Conservation (phyloP, 2,113 vertebrate species). For the Alces alces region DNA sequence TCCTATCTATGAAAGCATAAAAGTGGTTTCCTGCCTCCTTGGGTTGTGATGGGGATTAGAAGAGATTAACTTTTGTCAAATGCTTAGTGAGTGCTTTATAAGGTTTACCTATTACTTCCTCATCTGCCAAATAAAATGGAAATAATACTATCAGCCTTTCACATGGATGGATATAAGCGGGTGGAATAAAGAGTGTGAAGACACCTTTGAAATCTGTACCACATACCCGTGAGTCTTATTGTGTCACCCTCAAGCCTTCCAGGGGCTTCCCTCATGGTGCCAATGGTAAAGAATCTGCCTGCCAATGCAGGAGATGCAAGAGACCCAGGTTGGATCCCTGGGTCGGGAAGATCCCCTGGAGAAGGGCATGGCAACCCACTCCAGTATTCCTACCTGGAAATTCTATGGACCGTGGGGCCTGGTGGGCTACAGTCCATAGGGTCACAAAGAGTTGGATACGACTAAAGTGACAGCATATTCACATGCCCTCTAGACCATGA, state of each 20-base stretch:
- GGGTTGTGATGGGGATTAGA: neutral
- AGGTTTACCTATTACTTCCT: neutral
- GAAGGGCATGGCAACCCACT: neutral
- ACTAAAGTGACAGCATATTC: neutral
- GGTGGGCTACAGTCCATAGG: neutral
- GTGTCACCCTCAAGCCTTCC: rapidly evolving
- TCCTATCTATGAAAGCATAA: neutral
- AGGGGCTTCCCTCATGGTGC: neutral
- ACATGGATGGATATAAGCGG: neutral
- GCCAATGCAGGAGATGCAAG: neutral
- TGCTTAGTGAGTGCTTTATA: neutral
- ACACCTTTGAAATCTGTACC: neutral
- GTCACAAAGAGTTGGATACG: neutral
- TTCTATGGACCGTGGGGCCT: neutral
- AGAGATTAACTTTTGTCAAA: neutral
- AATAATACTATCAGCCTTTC: too few species aligned
- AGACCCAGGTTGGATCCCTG: neutral
- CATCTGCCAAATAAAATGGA: neutral
- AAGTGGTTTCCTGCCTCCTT: neutral
- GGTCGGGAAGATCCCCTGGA: neutral
- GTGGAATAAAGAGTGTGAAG: neutral
- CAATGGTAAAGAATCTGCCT: neutral
- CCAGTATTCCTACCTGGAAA: neutral
- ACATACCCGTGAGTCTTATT: neutral
- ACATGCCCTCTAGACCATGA: neutral